Conservation (phyloP, 2,888 invertebrate genomes). For the Tipula vernalis region DNA sequence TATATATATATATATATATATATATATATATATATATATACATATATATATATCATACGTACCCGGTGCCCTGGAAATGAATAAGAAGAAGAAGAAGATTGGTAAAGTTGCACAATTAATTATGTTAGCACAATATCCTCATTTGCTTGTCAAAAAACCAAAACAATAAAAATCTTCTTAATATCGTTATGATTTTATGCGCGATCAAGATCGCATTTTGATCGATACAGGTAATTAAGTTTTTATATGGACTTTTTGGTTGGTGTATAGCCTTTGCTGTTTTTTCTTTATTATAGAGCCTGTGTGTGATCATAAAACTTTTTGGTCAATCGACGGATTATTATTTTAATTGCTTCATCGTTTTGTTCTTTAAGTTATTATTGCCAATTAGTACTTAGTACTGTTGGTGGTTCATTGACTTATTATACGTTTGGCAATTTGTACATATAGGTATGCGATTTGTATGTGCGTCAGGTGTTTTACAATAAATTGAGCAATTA, state of each 20-base stretch:
- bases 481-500: no score
- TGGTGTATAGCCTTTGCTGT: not conserved
- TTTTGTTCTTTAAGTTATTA: no score
- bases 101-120: not conserved
- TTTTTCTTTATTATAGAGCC: not conserved
- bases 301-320: not conserved
- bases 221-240: constrained; percentile 4
- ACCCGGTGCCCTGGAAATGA: not conserved
- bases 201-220: not conserved
- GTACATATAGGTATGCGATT: no score
- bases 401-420: no score
- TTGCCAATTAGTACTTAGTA: no score
- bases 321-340: not conserved
- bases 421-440: no score
- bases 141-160: not conserved
- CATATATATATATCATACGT: no score
- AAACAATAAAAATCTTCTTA: not conserved
- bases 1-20: no score
- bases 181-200: not conserved
- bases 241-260: not conserved
- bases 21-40: no score
- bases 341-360: not conserved
- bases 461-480: no score
- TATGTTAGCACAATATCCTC: not conserved
- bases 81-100: not conserved